Percentiles rank a stretch among this genome's conserved stretches.
Conservation (phyloP, 2,888 invertebrate species). For the Trachelus iudaicus region DNA sequence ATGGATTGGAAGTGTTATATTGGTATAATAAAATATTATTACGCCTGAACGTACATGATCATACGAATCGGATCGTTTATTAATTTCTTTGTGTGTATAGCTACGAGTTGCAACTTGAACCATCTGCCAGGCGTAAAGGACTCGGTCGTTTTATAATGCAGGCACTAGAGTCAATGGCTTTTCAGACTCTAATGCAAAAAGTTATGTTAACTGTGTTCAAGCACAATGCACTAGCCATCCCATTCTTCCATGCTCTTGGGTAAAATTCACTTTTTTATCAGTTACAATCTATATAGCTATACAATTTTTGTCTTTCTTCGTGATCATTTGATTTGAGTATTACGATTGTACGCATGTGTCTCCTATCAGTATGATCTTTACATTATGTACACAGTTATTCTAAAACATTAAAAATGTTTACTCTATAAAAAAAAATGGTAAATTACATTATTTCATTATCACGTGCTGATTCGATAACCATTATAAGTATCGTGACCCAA, state of each 20-base stretch:
- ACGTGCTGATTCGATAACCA: no score
- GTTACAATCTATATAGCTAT: neutral
- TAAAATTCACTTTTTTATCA: conserved; percentile 52
- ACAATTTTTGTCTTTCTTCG: no score
- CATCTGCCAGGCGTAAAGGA: conserved; percentile 78
- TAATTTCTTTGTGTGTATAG: conserved; percentile 65
- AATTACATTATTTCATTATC: no score
- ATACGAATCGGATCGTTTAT: neutral
- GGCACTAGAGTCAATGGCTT: conserved; percentile 81
- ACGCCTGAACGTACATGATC: neutral
- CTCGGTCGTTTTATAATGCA: conserved; percentile 86
- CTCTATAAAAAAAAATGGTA: no score
- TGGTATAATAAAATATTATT: conserved; percentile 67
- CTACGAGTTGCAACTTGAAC: conserved; percentile 88
- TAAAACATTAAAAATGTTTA: no score
- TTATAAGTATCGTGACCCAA: neutral
- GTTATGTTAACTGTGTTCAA: conserved; percentile 86
- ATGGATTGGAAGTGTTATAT: conserved; percentile 76
- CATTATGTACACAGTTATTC: no score
- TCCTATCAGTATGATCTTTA: no score
- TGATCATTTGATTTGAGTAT: no score
- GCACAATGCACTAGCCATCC: conserved; percentile 77
- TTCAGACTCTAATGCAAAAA: conserved; percentile 79
- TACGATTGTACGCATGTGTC: no score
- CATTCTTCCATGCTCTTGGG: conserved; percentile 84